phyloP scores from a whole-genome alignment of 2,113 vertebrate species.

The Tiliqua scincoides region DNA sequence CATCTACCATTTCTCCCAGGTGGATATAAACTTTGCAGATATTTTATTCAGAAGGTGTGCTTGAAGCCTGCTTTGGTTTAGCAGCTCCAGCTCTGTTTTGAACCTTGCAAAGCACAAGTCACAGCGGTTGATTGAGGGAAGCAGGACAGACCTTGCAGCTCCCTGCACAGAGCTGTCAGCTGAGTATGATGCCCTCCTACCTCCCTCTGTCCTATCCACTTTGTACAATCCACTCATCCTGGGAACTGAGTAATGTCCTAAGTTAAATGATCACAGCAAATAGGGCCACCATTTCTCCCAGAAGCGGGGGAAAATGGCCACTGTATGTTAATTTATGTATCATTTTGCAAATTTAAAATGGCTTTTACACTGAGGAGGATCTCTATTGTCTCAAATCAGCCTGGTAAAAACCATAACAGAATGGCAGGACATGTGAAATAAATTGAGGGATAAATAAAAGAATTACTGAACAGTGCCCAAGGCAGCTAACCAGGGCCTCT shows the following conservation, averaged over 20 bases:
- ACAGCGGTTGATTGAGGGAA: conserved; percentile 7
- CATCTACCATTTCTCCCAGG: background rate
- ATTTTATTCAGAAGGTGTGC: background rate
- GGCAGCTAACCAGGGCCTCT: too few species aligned
- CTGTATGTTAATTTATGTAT: background rate
- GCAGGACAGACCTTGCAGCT: background rate
- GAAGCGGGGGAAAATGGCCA: background rate
- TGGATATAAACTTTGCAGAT: background rate
- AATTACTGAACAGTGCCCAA: too few species aligned
- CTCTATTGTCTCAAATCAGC: background rate
- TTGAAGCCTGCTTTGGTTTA: conserved; percentile 1
- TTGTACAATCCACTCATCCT: background rate
- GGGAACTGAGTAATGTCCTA: background rate
- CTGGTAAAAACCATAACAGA: background rate
- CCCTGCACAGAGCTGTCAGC: background rate
- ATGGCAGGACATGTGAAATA: too few species aligned
- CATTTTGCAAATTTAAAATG: background rate
- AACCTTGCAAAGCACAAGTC: background rate
- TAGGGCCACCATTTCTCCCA: background rate
- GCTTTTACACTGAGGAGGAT: background rate
- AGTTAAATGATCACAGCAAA: background rate
- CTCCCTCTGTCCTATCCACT: background rate
- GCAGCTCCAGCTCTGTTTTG: background rate
- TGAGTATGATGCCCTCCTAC: background rate
- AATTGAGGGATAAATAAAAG: too few species aligned